Evolutionary conservation across 2,888 invertebrate genomes (phyloP).

Genomic region (Deilephila elpenor): DNA sequence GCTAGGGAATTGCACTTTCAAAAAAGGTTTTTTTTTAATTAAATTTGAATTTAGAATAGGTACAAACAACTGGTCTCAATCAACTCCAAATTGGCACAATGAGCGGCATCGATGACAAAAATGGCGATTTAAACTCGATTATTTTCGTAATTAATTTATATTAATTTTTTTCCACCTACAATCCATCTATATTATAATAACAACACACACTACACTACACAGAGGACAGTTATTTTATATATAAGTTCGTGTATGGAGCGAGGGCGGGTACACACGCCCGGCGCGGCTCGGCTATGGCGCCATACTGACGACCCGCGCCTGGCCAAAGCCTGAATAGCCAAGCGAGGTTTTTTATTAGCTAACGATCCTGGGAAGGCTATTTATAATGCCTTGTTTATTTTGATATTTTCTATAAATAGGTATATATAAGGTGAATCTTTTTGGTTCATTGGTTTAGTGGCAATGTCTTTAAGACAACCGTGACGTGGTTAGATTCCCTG

Average conservation of each 20-base stretch:
- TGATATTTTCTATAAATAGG: constrained; percentile 17
- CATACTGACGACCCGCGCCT: constrained; percentile 15
- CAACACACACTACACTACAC: background rate
- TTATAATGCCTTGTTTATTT: constrained; percentile 19
- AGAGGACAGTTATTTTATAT: background rate
- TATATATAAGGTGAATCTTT: background rate
- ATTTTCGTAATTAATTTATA: background rate
- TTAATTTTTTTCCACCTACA: background rate
- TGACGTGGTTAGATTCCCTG: too few species aligned
- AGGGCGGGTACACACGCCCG: background rate
- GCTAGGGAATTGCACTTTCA: background rate
- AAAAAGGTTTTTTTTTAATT: background rate
- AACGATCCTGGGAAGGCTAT: constrained; percentile 27
- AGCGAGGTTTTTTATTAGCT: constrained; percentile 15
- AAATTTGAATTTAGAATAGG: background rate
- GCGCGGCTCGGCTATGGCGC: constrained; percentile 2
- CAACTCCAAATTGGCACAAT: background rate
- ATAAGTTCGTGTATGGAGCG: background rate
- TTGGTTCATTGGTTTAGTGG: background rate
- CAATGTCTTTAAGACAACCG: too few species aligned
- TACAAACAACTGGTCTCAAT: background rate
- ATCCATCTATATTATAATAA: background rate
- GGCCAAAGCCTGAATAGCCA: constrained; percentile 9
- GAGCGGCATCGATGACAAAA: background rate
- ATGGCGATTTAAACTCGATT: background rate